Percentiles rank a stretch among this genome's conserved stretches.
Evolutionary conservation across 2,888 invertebrate species (phyloP).

Genomic region (Leptinotarsa tumamoca): DNA sequence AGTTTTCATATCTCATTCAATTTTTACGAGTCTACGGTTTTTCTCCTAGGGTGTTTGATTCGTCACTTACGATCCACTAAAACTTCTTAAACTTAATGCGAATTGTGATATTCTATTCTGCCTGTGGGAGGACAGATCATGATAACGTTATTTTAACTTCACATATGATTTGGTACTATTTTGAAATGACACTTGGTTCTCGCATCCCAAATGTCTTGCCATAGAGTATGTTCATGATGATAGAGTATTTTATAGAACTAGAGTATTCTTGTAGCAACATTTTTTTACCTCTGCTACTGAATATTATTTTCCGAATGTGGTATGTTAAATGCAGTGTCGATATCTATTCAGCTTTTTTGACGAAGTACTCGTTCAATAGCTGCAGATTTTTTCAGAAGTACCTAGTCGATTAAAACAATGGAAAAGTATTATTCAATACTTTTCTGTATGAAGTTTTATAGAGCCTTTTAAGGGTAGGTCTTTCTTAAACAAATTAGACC

Average conservation of each 20-base stretch:
- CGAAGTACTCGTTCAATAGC: too few species aligned
- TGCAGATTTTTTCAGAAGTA: not conserved
- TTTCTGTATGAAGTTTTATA: too few species aligned
- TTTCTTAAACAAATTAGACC: too few species aligned
- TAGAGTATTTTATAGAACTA: slow-evolving; percentile 41
- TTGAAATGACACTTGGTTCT: slow-evolving; percentile 52
- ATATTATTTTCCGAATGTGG: slow-evolving; percentile 38
- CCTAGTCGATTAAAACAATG: not conserved
- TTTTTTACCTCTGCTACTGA: slow-evolving; percentile 53
- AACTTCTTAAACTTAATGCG: slow-evolving; percentile 62
- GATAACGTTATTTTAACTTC: slow-evolving; percentile 46
- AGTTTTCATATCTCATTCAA: too few species aligned
- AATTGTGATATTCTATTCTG: slow-evolving; percentile 66
- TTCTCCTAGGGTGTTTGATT: slow-evolving; percentile 27
- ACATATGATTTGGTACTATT: slow-evolving; percentile 50
- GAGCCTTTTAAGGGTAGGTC: too few species aligned
- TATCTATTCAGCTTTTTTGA: not conserved
- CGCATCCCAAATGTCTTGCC: slow-evolving; percentile 46
- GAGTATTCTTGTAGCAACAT: slow-evolving; percentile 46
- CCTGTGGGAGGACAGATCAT: slow-evolving; percentile 54
- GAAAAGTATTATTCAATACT: too few species aligned
- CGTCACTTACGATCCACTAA: slow-evolving; percentile 36
- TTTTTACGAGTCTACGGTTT: not conserved
- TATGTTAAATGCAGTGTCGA: not conserved
- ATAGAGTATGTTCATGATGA: slow-evolving; percentile 30